Evolutionary conservation across 1,140 invertebrate genomes (phyloP), one percentile per base, ranked within the genome.

Genomic region (Neodiprion fabricii): DNA sequence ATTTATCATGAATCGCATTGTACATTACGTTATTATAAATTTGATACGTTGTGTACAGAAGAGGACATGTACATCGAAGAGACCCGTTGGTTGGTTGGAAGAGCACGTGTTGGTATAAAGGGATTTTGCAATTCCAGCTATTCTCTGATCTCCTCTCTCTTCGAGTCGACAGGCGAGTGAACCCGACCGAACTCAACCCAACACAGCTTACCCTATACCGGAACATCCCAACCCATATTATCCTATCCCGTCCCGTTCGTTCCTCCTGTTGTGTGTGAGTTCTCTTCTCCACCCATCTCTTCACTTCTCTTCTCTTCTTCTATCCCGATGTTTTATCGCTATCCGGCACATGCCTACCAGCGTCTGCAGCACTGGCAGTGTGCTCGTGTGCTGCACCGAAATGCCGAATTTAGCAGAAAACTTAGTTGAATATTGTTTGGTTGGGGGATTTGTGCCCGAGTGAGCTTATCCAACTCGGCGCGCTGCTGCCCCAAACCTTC

Each of bases 341-440:
- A 61, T 61, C 11, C n/a, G 53, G 53, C 9, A 61, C 4, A 61
- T 40, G n/a, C 53, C 53, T 61, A 17, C n/a, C 9, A 12, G 11
- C n/a, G 11, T 61, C 53, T 61, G 53, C 53, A n/a, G 11, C 11
- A 17, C 11, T 9, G 0, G 11, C 3, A 17, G 53, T 61, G 53
- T 61, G 53, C 11, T 40, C 28, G n/a, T 12, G n/a, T 61, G 53
- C 11, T 61, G n/a, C 53, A 61, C 53, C 53, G n/a, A 17, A 61
- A 61, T 61, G 53, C 53, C 53, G 53, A 61, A 61, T 61, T 61
- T 61, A 61, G 53, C 53, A 17, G 53, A 61, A 40, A 61, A 61
- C 53, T 61, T 61, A 61, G 53, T 61, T 61, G 53, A 61, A 61
- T 61, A 61, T 61, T 61, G 53, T 61, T 61, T 61, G 53, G 53